phyloP scores from a whole-genome alignment of 2,113 vertebrate species.

The Seriola aureovittata region DNA sequence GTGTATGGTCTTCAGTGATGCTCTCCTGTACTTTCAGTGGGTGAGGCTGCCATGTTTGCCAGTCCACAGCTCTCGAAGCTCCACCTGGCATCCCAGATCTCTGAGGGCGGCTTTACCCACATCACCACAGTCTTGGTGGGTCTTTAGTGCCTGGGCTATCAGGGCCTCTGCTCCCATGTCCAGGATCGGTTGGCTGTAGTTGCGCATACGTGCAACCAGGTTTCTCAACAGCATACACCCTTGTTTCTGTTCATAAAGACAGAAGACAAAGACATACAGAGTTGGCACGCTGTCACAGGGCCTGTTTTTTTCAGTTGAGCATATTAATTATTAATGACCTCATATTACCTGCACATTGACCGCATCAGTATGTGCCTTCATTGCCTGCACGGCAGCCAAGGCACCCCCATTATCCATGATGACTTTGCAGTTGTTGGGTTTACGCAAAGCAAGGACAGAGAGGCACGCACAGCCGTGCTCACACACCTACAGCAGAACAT shows the following conservation, averaged over 20 bases:
- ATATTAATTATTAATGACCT: conserved; percentile 2
- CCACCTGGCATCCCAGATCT: conserved; percentile 94
- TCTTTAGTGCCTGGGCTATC: conserved; percentile 86
- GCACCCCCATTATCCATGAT: conserved; percentile 93
- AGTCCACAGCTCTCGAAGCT: conserved; percentile 95
- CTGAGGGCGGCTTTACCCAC: conserved; percentile 91
- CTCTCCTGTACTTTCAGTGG: conserved; percentile 75
- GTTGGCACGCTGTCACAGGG: not conserved
- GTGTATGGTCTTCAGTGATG: not conserved
- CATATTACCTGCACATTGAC: conserved; percentile 89
- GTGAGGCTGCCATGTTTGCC: conserved; percentile 92
- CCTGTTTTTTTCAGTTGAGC: not conserved
- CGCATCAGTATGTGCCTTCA: conserved; percentile 88
- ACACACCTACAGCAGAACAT: conserved; percentile 87
- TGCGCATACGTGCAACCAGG: conserved; percentile 88
- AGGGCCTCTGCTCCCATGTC: conserved; percentile 94
- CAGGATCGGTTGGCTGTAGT: conserved; percentile 88
- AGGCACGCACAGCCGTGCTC: conserved; percentile 94
- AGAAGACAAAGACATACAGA: conserved; percentile 1
- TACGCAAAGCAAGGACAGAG: conserved; percentile 91
- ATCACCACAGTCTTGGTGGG: conserved; percentile 90
- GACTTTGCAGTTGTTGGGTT: conserved; percentile 91
- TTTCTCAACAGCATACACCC: conserved; percentile 96
- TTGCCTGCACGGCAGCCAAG: conserved; percentile 90
- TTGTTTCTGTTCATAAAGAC: conserved; percentile 87